Percentiles rank a stretch among this genome's conserved stretches.
Evolutionary conservation across 2,113 vertebrate genomes (phyloP).

Genomic region (Actenoides lindsayi): DNA sequence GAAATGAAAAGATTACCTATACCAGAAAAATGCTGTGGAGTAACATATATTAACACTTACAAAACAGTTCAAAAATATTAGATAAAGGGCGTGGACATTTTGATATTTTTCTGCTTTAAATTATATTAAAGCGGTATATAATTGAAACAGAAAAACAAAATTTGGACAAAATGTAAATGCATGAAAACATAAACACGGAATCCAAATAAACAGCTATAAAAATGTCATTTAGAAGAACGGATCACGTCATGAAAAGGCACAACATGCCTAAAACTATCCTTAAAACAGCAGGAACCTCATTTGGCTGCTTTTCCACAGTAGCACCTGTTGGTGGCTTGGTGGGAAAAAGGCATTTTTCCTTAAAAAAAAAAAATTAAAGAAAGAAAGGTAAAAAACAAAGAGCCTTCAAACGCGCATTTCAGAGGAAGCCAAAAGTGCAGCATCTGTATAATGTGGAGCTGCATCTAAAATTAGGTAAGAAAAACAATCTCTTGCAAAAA

Average conservation of each 20-base stretch:
- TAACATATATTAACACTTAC: background rate
- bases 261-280: background rate
- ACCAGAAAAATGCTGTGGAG: background rate
- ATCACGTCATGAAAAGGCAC: background rate
- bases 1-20: background rate
- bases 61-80: background rate
- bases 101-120: background rate
- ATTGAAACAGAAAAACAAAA: background rate
- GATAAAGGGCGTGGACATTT: background rate
- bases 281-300: background rate
- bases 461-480: slow-evolving; percentile 19
- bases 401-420: background rate
- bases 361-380: background rate
- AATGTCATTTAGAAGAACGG: background rate
- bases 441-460: slow-evolving; percentile 11
- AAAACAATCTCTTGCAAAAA: background rate
- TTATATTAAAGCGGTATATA: background rate
- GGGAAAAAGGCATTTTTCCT: background rate
- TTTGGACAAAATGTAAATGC: background rate
- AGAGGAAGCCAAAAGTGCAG: background rate
- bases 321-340: background rate
- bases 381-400: background rate
- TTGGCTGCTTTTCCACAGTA: background rate
- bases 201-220: background rate
- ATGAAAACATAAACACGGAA: background rate